These are phyloP conservation scores for Glaucomys volans DNA, from an alignment of 2,113 vertebrate genomes.

Conservation along the genomic window DNA sequence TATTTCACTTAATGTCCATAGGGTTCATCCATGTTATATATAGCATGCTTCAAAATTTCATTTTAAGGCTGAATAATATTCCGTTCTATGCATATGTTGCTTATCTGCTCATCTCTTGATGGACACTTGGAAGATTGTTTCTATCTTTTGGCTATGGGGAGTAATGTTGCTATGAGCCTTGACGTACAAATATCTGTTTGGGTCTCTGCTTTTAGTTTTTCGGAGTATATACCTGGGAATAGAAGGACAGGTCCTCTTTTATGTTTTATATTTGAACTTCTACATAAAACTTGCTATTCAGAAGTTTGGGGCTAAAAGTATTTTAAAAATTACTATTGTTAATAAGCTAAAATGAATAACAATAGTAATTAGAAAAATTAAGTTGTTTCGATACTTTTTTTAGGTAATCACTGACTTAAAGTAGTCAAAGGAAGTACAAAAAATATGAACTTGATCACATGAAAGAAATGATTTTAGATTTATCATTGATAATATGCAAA, in stretches of 20 bases:
- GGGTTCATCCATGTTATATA: not conserved
- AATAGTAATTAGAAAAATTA: constrained; percentile 5
- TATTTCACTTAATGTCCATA: not conserved
- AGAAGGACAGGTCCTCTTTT: not conserved
- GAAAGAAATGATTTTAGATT: constrained; percentile 27
- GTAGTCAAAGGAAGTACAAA: not conserved
- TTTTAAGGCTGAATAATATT: not conserved
- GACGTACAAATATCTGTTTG: not conserved
- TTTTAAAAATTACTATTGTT: not conserved
- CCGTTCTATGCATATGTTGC: too few relatives aligned
- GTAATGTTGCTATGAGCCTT: not conserved
- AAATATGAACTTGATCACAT: not conserved
- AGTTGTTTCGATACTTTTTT: not conserved
- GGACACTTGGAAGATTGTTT: too few relatives aligned
- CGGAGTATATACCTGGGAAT: not conserved
- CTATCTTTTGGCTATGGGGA: not conserved
- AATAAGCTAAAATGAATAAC: not conserved
- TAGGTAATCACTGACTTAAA: not conserved
- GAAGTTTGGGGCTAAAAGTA: constrained; percentile 4
- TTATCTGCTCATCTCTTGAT: not conserved
- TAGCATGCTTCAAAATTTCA: not conserved
- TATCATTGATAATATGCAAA: not conserved
- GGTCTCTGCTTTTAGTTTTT: not conserved
- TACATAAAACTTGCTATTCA: not conserved
- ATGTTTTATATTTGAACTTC: not conserved